phyloP scores from a whole-genome alignment of 2,888 invertebrate species.

The Calliscelio sp. region DNA sequence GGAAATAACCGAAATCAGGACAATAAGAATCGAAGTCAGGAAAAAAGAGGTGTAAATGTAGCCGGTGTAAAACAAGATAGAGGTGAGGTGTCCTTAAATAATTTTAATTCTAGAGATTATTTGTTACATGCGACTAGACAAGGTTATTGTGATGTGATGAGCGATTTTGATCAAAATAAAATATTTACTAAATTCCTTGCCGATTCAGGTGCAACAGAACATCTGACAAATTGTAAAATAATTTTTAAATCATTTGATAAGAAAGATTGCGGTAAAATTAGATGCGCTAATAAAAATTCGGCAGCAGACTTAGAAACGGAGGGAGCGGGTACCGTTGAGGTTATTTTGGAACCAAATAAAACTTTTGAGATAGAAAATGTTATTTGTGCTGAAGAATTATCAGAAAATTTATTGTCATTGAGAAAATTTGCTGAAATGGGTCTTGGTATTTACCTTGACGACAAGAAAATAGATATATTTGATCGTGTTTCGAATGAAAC shows the following conservation, averaged over 20 bases:
- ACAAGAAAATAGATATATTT: constrained; percentile 24
- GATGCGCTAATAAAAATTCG: constrained; percentile 72
- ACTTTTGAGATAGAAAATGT: constrained; percentile 5
- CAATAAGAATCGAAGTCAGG: neutral
- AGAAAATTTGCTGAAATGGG: constrained; percentile 24
- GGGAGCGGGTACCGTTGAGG: constrained; percentile 66
- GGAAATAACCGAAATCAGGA: neutral
- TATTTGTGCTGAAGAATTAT: constrained; percentile 6
- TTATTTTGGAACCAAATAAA: neutral
- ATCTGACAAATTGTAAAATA: constrained; percentile 73
- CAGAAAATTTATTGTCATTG: constrained; percentile 23
- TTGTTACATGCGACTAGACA: neutral
- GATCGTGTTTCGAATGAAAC: constrained; percentile 25
- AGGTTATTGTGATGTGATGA: neutral
- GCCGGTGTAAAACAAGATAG: neutral
- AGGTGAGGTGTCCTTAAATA: neutral
- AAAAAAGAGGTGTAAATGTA: too few relatives aligned
- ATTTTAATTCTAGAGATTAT: neutral
- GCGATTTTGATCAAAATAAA: neutral
- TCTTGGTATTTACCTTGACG: constrained; percentile 20
- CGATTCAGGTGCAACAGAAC: constrained; percentile 75
- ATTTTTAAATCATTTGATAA: constrained; percentile 72
- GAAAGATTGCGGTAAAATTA: constrained; percentile 61
- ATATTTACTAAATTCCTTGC: constrained; percentile 42
- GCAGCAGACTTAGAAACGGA: constrained; percentile 72